phyloP scores from a whole-genome alignment of 2,797 vertebrate species.

The Xiphorhynchus erythropygius region DNA sequence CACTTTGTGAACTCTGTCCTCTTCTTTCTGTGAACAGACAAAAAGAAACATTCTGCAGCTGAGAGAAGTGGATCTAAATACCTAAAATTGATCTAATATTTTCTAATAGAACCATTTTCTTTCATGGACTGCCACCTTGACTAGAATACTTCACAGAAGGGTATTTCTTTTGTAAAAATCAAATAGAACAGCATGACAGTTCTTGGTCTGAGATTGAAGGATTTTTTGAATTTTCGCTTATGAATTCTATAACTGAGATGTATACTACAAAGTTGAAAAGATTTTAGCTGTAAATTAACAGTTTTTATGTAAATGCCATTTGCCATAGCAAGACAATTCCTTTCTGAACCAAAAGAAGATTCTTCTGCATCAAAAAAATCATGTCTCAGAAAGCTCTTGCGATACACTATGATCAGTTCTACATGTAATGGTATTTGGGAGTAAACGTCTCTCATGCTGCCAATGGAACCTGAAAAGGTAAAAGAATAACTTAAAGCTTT shows the following conservation, averaged over 20 bases:
- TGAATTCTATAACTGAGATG: neutral
- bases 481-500: neutral
- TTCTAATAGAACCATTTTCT: neutral
- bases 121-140: neutral
- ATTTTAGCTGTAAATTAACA: neutral
- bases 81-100: neutral
- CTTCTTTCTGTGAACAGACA: slow-evolving; percentile 67
- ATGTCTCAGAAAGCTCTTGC: neutral
- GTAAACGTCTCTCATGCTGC: neutral
- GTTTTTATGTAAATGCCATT: neutral
- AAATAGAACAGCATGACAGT: neutral
- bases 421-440: neutral
- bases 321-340: neutral
- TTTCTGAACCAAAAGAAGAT: neutral
- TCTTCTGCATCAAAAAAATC: neutral
- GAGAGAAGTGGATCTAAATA: neutral
- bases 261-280: neutral
- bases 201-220: neutral
- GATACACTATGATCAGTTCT: neutral
- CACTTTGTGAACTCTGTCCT: slow-evolving; percentile 74
- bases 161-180: neutral
- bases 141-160: neutral
- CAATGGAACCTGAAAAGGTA: neutral
- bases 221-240: neutral
- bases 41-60: neutral